Percentiles rank a stretch among this genome's conserved stretches.
phyloP scores from a whole-genome alignment of 1,140 invertebrate species.

The Aphis gossypii region DNA sequence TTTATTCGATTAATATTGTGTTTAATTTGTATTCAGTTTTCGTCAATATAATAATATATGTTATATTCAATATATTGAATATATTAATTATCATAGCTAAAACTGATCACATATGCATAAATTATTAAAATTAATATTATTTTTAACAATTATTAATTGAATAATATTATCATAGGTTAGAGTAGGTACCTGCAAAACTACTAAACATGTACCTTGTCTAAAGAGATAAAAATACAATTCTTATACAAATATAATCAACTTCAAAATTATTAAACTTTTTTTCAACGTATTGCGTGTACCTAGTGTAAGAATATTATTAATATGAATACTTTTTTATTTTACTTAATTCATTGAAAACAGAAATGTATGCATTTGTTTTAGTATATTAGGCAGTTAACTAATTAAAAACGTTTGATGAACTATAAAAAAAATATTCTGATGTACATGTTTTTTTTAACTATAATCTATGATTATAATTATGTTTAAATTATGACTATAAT shows the following conservation, averaged over 20 bases:
- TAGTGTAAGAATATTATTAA: not conserved
- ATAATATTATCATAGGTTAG: not conserved
- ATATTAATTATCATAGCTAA: not conserved
- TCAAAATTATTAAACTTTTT: not conserved
- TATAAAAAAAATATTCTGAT: not conserved
- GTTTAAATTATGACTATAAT: not conserved
- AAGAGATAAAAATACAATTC: not conserved
- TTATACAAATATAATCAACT: not conserved
- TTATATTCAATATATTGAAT: not conserved
- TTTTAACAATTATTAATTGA: not conserved
- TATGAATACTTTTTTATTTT: not conserved
- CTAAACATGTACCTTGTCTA: not conserved
- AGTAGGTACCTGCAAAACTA: not conserved
- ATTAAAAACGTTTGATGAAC: not conserved
- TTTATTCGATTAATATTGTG: no score
- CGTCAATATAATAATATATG: not conserved
- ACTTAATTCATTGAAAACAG: not conserved
- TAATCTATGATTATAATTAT: not conserved
- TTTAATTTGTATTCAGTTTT: not conserved
- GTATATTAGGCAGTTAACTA: not conserved
- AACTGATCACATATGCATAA: not conserved
- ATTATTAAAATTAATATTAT: constrained; percentile 3
- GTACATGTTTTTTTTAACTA: no score
- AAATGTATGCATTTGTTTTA: not conserved
- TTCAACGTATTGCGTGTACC: not conserved